Evolutionary conservation across 1,140 invertebrate genomes (phyloP).

Genomic region (Aethina tumida): DNA sequence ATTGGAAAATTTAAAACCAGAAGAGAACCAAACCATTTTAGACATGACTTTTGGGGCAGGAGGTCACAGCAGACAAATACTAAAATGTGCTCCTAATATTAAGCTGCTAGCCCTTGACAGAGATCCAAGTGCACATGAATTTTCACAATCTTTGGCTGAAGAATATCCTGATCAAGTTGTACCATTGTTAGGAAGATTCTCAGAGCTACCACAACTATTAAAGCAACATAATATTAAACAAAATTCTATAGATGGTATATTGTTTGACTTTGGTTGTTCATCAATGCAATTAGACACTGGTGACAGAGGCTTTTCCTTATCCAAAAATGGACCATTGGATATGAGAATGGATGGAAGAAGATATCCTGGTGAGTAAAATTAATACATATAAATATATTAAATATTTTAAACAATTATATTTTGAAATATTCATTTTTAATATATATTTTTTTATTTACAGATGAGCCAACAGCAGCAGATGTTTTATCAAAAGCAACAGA

Average conservation of each 20-base stretch:
- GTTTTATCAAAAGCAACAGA: slow-evolving; percentile 72
- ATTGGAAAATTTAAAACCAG: slow-evolving; percentile 53
- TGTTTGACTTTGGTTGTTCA: slow-evolving; percentile 93
- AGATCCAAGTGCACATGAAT: slow-evolving; percentile 67
- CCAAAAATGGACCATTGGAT: slow-evolving; percentile 77
- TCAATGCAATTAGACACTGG: slow-evolving; percentile 87
- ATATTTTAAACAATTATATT: background rate
- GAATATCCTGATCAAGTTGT: slow-evolving; percentile 60
- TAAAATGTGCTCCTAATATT: slow-evolving; percentile 43
- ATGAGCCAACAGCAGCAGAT: slow-evolving; percentile 73
- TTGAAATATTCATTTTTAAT: slow-evolving; percentile 1
- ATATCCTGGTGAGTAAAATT: slow-evolving; percentile 36
- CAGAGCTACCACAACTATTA: slow-evolving; percentile 67
- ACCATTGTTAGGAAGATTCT: slow-evolving; percentile 78
- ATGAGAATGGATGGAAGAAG: slow-evolving; percentile 89
- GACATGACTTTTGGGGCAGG: slow-evolving; percentile 94
- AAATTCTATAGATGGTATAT: slow-evolving; percentile 70
- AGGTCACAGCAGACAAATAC: slow-evolving; percentile 64
- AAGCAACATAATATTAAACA: slow-evolving; percentile 44
- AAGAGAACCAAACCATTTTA: slow-evolving; percentile 47
- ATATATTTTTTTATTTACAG: slow-evolving; percentile 14
- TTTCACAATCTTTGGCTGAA: slow-evolving; percentile 51
- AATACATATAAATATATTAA: background rate
- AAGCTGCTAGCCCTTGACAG: slow-evolving; percentile 76
- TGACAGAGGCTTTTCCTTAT: slow-evolving; percentile 76